These are phyloP conservation scores for Sturnus vulgaris DNA, from an alignment of 2,113 vertebrate species.

Conservation along the genomic window DNA sequence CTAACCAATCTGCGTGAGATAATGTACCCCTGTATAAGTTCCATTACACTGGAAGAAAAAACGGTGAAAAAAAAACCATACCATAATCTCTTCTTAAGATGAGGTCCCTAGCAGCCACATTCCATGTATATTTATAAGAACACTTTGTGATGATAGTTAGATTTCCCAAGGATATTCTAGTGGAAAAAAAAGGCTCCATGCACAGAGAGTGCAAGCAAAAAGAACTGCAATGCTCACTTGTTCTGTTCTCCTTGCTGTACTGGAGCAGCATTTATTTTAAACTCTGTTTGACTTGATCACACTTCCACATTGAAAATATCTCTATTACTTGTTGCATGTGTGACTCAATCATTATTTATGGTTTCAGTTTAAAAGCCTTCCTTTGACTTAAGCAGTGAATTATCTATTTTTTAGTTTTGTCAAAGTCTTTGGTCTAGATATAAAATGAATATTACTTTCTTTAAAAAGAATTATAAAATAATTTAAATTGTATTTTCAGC, in stretches of 20 bases:
- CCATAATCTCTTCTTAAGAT: neutral
- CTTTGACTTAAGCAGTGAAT: neutral
- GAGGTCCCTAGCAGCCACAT: neutral
- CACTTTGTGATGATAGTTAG: neutral
- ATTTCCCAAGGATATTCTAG: neutral
- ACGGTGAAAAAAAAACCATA: neutral
- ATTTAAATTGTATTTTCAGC: neutral
- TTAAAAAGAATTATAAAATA: neutral
- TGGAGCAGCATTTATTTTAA: neutral
- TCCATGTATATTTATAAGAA: constrained; percentile 30
- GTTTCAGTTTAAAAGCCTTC: neutral
- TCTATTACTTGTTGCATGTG: neutral
- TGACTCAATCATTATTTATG: constrained; percentile 9
- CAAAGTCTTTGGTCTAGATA: neutral
- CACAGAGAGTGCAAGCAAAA: neutral
- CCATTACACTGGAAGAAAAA: neutral
- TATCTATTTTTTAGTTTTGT: neutral
- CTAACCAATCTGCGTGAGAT: neutral
- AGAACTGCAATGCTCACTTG: neutral
- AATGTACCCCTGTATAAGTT: neutral
- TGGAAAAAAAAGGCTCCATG: neutral
- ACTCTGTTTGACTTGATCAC: neutral
- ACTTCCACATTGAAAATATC: constrained; percentile 20
- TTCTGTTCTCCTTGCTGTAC: neutral
- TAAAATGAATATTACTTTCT: neutral